These are phyloP conservation scores for Alaudala cheleensis DNA, from an alignment of 2,113 vertebrate genomes.

Conservation along the genomic window DNA sequence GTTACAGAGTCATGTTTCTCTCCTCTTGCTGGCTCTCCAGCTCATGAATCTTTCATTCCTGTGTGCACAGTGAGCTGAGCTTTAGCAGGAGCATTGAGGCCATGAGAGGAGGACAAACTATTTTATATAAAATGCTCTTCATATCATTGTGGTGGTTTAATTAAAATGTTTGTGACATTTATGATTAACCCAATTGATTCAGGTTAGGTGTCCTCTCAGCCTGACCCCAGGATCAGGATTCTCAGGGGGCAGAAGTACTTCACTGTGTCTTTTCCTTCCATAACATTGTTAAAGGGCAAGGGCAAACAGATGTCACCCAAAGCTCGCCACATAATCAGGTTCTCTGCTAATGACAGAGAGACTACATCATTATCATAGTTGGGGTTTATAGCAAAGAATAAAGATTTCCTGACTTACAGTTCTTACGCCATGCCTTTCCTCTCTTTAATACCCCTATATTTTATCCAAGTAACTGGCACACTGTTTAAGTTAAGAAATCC, in stretches of 20 bases:
- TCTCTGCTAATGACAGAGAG: neutral
- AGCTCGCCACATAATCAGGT: neutral
- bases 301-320: neutral
- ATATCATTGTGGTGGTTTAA: neutral
- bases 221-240: neutral
- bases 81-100: neutral
- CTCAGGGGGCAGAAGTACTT: neutral
- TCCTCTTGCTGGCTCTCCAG: neutral
- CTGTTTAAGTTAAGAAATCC: neutral
- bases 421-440: neutral
- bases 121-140: neutral
- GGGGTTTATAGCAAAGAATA: neutral
- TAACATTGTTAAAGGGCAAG: neutral
- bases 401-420: neutral
- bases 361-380: neutral
- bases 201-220: neutral
- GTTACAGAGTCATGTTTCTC: neutral
- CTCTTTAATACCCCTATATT: neutral
- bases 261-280: neutral
- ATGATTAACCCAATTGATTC: neutral
- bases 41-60: slow-evolving; percentile 26
- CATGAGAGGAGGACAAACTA: neutral
- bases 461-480: neutral
- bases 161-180: neutral
- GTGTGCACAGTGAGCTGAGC: neutral